Evolutionary conservation across 2,888 invertebrate genomes (phyloP), one percentile per base, ranked within the genome.

Genomic region (Lasioglossum morio): DNA sequence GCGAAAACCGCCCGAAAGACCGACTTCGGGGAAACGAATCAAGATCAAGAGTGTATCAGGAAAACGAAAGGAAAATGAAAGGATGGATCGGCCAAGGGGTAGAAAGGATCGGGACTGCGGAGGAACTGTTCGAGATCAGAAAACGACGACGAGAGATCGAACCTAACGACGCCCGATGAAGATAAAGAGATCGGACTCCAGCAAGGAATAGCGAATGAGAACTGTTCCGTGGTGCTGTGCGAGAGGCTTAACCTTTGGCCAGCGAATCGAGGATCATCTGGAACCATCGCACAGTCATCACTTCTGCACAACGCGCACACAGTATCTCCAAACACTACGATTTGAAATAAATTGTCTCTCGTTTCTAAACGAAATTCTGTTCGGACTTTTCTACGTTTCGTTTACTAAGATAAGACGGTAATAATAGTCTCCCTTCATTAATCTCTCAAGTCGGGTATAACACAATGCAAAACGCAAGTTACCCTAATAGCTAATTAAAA

Each of bases 1-100:
- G 66, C 73, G 57, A 34, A 72, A 87, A 84, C 87, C 84, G 81
- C 73, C 70, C 60, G 34, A 57, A 80, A 53, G 72, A 85, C 86
- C 83, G 80, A 74, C 80, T 66, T 72, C 53, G 75, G 75, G 72
- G 70, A 77, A 88, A 72, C 78, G 73, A 72, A 60, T 75, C 82
- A 14, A 72, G 77, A 73, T 74, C 73, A 70, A 77, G 76, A 66
- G 81, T 37, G 66, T 8, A 60, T 19, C 37, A 34, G 73, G 48
- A 79, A 48, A 81, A 60, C n/a, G 79, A 79, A 87, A 74, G 73
- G 72, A 74, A 77, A 77, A 75, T 74, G 72, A 81, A 70, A 40
- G 53, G 70, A 63, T 66, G 72, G 73, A 78, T 81, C 74, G 46
- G n/a, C 12, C 53, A 0, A 16, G 19, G 40, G n/a, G 12, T n/a